phyloP scores from a whole-genome alignment of 2,113 vertebrate species.

The Chloebia gouldiae region DNA sequence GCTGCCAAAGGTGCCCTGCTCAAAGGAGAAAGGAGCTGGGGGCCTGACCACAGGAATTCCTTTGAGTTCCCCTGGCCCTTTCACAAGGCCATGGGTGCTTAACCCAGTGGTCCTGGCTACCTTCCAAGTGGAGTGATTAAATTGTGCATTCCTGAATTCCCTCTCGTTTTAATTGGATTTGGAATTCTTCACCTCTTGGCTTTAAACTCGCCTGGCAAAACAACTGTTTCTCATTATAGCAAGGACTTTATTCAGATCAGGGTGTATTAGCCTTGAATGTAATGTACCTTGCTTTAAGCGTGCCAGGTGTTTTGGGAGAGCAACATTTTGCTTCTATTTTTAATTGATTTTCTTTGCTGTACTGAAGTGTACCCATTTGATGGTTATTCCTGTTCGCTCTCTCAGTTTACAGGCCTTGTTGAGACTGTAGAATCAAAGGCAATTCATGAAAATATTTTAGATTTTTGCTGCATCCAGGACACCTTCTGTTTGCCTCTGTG shows the following conservation, averaged over 20 bases:
- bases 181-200: neutral
- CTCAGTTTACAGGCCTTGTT: neutral
- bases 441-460: neutral
- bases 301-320: neutral
- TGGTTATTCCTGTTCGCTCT: neutral
- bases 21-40: neutral
- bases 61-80: neutral
- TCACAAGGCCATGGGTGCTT: neutral
- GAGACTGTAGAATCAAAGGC: neutral
- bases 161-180: neutral
- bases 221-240: neutral
- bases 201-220: neutral
- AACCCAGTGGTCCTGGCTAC: neutral
- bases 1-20: neutral
- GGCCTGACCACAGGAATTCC: neutral
- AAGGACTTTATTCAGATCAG: neutral
- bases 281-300: neutral
- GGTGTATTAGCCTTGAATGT: neutral
- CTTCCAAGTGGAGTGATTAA: constrained; percentile 15
- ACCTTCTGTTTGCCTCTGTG: neutral
- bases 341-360: neutral
- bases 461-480: neutral
- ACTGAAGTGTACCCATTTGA: neutral
- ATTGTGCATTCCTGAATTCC: neutral
- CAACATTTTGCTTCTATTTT: neutral